Conservation (phyloP, 2,797 vertebrate genomes). For the Oryzias dopingdopingensis region DNA sequence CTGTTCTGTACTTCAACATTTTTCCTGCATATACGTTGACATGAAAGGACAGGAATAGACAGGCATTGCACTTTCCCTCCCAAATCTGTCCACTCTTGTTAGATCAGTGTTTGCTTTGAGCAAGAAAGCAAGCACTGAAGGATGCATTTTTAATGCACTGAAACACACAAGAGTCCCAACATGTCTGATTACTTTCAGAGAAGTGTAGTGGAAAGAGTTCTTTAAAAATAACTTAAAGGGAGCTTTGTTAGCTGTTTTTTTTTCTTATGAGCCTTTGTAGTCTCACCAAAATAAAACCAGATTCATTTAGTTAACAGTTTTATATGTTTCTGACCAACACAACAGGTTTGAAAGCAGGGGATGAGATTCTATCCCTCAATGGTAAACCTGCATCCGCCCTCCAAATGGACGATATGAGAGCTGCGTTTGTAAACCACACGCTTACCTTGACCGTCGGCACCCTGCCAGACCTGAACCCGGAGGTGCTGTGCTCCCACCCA, state of each 20-base stretch:
- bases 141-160: conserved; percentile 50
- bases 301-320: background rate
- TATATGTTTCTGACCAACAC: background rate
- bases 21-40: background rate
- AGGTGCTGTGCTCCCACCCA: conserved; percentile 67
- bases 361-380: conserved; percentile 90
- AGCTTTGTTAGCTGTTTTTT: too few relatives aligned
- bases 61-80: conserved; percentile 14
- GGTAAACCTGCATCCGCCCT: conserved; percentile 80
- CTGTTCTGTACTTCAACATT: too few relatives aligned
- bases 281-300: background rate
- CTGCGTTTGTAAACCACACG: conserved; percentile 79
- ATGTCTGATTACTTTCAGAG: conserved; percentile 28
- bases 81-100: conserved; percentile 31
- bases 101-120: conserved; percentile 40
- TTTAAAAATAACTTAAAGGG: background rate
- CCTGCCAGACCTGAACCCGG: conserved; percentile 72
- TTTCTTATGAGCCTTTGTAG: too few relatives aligned
- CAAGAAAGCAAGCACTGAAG: conserved; percentile 14
- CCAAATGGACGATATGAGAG: conserved; percentile 82
- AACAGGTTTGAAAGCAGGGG: conserved; percentile 85
- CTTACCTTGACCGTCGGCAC: conserved; percentile 84
- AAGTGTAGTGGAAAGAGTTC: conserved; percentile 12
- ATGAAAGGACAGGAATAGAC: conserved; percentile 37
- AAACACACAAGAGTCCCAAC: conserved; percentile 35